Evolutionary conservation across 2,113 vertebrate species (phyloP).

Genomic region (Podilymbus podiceps): DNA sequence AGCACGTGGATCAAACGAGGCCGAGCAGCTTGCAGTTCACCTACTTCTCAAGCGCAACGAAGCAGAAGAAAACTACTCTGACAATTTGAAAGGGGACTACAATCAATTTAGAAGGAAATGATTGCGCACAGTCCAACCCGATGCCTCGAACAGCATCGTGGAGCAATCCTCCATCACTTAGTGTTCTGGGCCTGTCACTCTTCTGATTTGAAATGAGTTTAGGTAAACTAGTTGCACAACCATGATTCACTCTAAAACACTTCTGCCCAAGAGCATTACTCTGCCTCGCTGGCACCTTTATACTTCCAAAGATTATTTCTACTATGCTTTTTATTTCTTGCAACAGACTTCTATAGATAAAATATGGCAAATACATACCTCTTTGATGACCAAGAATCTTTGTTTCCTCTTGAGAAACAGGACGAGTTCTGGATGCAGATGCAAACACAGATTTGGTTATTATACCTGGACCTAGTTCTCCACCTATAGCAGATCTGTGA

Average conservation of each 20-base stretch:
- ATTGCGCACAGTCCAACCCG: constrained; percentile 9
- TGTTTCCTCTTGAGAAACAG: not conserved
- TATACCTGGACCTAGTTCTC: not conserved
- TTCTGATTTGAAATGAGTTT: constrained; percentile 30
- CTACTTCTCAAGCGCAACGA: constrained; percentile 62
- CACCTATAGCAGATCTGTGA: not conserved
- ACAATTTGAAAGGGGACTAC: constrained; percentile 69
- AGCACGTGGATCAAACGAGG: constrained; percentile 20
- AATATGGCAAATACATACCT: not conserved
- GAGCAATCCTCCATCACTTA: constrained; percentile 50
- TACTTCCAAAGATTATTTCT: not conserved
- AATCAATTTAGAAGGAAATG: constrained; percentile 65
- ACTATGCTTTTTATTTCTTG: not conserved
- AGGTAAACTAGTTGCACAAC: constrained; percentile 37
- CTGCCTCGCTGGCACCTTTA: not conserved
- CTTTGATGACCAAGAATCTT: not conserved
- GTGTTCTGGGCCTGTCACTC: constrained; percentile 46
- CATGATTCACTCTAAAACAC: constrained; percentile 15
- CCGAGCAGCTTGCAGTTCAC: constrained; percentile 51
- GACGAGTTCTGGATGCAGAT: not conserved
- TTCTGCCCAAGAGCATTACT: not conserved
- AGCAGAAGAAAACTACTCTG: constrained; percentile 67
- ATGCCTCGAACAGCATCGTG: not conserved
- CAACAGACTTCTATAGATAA: not conserved
- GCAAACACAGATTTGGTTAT: not conserved